These are phyloP conservation scores for Lydus trimaculatus DNA, from an alignment of 2,888 invertebrate genomes.

Conservation along the genomic window DNA sequence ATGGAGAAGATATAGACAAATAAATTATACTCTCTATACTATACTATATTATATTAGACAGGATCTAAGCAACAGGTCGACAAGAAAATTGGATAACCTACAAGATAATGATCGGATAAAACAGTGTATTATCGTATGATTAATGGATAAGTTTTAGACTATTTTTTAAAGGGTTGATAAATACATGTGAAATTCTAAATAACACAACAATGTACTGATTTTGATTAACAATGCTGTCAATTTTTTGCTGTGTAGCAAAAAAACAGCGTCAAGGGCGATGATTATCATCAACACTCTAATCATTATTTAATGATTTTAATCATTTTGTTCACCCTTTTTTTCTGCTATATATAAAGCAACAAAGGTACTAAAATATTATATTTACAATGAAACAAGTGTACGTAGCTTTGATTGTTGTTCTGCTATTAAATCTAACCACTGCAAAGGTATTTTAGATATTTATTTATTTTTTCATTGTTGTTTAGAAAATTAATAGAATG, in stretches of 20 bases:
- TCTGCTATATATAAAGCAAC: neutral
- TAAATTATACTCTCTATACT: neutral
- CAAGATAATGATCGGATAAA: neutral
- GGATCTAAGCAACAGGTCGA: slow-evolving; percentile 3
- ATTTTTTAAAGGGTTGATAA: neutral
- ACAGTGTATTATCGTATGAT: neutral
- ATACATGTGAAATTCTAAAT: neutral
- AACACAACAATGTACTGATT: neutral
- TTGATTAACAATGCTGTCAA: neutral
- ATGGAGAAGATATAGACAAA: neutral
- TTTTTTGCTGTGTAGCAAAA: neutral
- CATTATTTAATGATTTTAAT: neutral
- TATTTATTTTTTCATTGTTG: neutral
- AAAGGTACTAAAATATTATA: neutral
- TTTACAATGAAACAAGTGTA: neutral
- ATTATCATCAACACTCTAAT: neutral
- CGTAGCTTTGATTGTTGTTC: neutral
- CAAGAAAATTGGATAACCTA: slow-evolving; percentile 1
- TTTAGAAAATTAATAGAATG: neutral
- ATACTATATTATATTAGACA: neutral
- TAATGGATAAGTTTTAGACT: neutral
- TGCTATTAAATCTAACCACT: neutral
- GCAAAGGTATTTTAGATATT: neutral
- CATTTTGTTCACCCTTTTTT: neutral
- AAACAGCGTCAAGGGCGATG: neutral